Evolutionary conservation across 1,140 invertebrate species (phyloP).

Genomic region (Myzus persicae): DNA sequence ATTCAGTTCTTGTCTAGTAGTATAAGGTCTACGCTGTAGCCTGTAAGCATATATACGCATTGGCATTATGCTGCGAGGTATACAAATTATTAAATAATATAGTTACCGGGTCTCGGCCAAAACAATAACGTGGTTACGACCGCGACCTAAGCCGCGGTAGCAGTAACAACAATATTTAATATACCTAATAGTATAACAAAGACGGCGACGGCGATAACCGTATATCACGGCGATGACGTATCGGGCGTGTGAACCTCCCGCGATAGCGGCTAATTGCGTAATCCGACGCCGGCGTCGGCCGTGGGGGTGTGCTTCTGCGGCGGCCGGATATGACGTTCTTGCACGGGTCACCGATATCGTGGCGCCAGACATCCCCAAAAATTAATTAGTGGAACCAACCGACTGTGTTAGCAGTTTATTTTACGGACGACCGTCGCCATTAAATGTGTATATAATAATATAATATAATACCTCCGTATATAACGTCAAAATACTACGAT

Average conservation of each 20-base stretch:
- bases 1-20: too few relatives aligned
- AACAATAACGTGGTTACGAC: background rate
- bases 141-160: background rate
- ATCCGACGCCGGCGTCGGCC: conserved; percentile 35
- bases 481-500: background rate
- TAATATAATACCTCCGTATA: background rate
- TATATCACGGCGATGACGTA: background rate
- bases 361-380: conserved; percentile 53
- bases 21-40: too few relatives aligned
- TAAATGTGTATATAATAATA: background rate
- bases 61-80: too few relatives aligned
- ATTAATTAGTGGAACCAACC: conserved; percentile 55
- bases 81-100: background rate
- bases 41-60: too few relatives aligned
- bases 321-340: conserved; percentile 49
- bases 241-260: conserved; percentile 13
- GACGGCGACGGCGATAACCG: background rate
- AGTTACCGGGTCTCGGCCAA: background rate
- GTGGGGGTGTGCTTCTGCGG: background rate
- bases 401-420: conserved; percentile 48
- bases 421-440: background rate
- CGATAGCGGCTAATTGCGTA: conserved; percentile 56
- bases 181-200: background rate
- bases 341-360: conserved; percentile 44
- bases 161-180: background rate